Evolutionary conservation across 2,888 invertebrate genomes (phyloP).

Genomic region (Parnassius apollo): DNA sequence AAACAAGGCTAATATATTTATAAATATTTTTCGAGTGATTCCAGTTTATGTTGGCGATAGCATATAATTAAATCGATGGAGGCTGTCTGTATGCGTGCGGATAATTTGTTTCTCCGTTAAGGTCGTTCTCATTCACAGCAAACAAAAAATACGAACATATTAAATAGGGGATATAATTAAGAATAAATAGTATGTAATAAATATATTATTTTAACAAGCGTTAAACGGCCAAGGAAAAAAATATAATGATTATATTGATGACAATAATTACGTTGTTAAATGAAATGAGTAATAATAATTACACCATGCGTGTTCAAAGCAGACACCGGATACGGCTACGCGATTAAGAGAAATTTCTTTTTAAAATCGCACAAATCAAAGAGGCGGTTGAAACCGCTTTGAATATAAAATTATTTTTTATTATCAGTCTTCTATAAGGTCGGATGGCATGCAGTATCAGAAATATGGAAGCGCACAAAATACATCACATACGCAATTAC

Average conservation of each 20-base stretch:
- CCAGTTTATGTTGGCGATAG: constrained; percentile 14
- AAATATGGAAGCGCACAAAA: too few species aligned
- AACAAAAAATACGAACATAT: constrained; percentile 29
- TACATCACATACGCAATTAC: too few species aligned
- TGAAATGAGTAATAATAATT: not conserved
- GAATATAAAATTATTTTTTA: too few species aligned
- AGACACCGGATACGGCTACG: too few species aligned
- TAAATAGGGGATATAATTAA: constrained; percentile 21
- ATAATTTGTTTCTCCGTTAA: constrained; percentile 33
- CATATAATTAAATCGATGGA: constrained; percentile 32
- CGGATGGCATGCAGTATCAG: too few species aligned
- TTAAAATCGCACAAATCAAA: too few species aligned
- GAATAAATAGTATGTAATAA: constrained; percentile 18
- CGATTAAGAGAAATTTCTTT: too few species aligned
- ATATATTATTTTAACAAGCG: constrained; percentile 25
- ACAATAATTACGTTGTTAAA: not conserved
- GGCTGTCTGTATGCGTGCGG: constrained; percentile 32
- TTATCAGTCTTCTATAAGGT: too few species aligned
- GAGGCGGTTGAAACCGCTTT: too few species aligned
- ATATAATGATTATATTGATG: not conserved
- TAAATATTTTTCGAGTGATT: constrained; percentile 15
- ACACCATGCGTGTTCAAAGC: too few species aligned
- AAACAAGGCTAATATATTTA: constrained; percentile 12
- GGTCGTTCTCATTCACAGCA: constrained; percentile 25
- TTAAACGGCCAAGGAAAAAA: constrained; percentile 8